These are phyloP conservation scores for Acrobeloides nanus DNA, from an alignment of 2,888 invertebrate species.

Conservation along the genomic window DNA sequence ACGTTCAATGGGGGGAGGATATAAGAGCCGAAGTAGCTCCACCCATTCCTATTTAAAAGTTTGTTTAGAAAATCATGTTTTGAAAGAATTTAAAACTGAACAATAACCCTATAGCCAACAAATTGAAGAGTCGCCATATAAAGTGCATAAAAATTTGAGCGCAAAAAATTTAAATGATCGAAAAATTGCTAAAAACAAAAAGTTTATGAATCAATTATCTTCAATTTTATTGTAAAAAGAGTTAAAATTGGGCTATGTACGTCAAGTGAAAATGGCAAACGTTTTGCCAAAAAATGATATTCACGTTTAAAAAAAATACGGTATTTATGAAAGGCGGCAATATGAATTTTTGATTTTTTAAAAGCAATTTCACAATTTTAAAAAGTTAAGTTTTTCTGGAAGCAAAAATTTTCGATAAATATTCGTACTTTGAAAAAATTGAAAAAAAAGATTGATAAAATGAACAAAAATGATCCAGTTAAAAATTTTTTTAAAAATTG, in stretches of 20 bases:
- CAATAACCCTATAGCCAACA: conserved; percentile 5
- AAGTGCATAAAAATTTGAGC: neutral
- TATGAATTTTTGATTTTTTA: neutral
- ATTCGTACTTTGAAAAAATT: neutral
- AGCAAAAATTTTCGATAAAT: neutral
- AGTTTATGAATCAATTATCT: neutral
- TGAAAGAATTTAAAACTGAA: too few species aligned
- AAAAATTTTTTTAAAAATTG: neutral
- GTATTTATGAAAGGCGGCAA: too few species aligned
- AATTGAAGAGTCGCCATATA: conserved; percentile 10
- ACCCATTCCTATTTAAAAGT: conserved; percentile 9
- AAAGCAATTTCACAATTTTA: neutral
- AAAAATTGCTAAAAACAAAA: neutral
- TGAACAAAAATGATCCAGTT: neutral
- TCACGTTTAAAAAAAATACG: too few species aligned
- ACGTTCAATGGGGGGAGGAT: too few species aligned
- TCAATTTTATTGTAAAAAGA: too few species aligned
- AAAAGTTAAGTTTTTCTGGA: neutral
- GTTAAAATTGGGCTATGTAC: too few species aligned
- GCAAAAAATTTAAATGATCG: neutral
- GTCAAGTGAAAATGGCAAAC: too few species aligned
- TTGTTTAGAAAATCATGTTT: too few species aligned
- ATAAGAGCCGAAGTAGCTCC: neutral
- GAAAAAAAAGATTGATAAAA: neutral
- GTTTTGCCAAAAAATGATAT: too few species aligned